Conservation (phyloP, 2,888 invertebrate species). For the Xestia xanthographa region DNA sequence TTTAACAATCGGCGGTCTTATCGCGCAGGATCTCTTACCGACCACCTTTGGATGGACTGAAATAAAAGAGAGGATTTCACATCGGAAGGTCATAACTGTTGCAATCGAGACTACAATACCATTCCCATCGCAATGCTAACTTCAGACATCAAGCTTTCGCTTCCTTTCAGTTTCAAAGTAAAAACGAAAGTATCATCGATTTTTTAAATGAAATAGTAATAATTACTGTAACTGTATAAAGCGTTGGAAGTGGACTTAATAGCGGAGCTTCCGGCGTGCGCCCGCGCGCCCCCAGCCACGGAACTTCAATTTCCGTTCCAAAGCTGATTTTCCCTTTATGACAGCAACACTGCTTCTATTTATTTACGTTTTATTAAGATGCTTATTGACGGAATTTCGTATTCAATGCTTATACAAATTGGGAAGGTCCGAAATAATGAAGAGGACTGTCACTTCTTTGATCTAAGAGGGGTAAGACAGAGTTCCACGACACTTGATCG, state of each 20-base stretch:
- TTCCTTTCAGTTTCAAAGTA: constrained; percentile 10
- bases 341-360: constrained; percentile 74
- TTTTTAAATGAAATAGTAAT: constrained; percentile 71
- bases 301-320: constrained; percentile 87
- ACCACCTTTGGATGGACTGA: background rate
- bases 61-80: background rate
- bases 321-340: constrained; percentile 84
- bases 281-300: constrained; percentile 80
- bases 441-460: constrained; percentile 21
- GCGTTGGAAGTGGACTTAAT: constrained; percentile 79
- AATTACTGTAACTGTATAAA: constrained; percentile 76
- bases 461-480: constrained; percentile 18
- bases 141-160: no score
- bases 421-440: constrained; percentile 42
- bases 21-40: background rate
- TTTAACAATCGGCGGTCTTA: background rate
- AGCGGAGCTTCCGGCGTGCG: constrained; percentile 80
- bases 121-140: background rate
- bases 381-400: constrained; percentile 70
- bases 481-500: background rate
- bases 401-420: constrained; percentile 55
- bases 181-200: constrained; percentile 48
- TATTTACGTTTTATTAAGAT: constrained; percentile 71
- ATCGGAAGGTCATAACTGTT: background rate
- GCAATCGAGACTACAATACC: background rate